phyloP scores from a whole-genome alignment of 2,113 vertebrate genomes.

The Nicator chloris region DNA sequence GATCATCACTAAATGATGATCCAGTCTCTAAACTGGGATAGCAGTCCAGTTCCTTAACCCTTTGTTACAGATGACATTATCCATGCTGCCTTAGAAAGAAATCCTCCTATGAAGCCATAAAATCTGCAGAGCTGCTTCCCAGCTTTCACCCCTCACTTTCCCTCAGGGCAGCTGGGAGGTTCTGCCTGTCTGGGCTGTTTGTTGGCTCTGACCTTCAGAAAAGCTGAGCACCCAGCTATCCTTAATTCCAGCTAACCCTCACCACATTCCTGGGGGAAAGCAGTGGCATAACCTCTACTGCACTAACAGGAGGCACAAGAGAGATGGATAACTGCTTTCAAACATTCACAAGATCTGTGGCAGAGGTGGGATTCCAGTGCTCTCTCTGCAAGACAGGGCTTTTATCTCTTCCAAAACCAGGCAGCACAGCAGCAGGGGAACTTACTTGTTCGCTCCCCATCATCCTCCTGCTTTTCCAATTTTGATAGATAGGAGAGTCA shows the following conservation, averaged over 20 bases:
- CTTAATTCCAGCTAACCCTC: neutral
- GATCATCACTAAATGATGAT: neutral
- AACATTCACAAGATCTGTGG: neutral
- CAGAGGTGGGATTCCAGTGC: neutral
- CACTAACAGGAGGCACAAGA: neutral
- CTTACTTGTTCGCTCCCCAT: neutral
- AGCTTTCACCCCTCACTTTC: neutral
- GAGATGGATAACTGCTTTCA: neutral
- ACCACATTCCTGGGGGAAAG: neutral
- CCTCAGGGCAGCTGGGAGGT: neutral
- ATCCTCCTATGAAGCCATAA: neutral
- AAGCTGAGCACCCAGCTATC: neutral
- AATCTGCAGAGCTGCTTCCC: neutral
- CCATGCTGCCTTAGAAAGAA: neutral
- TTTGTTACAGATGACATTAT: neutral
- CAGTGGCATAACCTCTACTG: too few relatives aligned
- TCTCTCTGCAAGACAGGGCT: neutral
- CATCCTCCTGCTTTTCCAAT: neutral
- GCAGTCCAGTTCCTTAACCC: neutral
- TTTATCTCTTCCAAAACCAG: neutral
- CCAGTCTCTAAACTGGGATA: neutral
- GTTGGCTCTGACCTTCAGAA: neutral
- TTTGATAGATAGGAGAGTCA: neutral
- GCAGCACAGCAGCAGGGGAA: neutral
- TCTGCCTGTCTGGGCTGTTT: neutral